Evolutionary conservation across 2,888 invertebrate genomes (phyloP).

Genomic region (Campoplex nolae): DNA sequence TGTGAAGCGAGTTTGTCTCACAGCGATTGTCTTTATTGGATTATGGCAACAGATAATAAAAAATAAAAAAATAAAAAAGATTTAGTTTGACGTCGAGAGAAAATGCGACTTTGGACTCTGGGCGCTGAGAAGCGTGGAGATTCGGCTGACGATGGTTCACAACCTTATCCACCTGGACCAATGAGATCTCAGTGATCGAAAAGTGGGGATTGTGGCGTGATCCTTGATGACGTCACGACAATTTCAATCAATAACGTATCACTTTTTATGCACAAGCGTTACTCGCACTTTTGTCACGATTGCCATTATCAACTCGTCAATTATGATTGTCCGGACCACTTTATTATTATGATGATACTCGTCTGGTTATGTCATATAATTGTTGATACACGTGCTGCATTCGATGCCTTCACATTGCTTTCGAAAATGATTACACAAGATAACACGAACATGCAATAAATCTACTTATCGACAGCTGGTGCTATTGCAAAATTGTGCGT

Average conservation of each 20-base stretch:
- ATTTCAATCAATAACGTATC: slow-evolving; percentile 68
- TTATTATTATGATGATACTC: slow-evolving; percentile 25
- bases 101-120: slow-evolving; percentile 65
- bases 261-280: slow-evolving; percentile 23
- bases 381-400: slow-evolving; percentile 48
- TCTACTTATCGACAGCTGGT: slow-evolving; percentile 25
- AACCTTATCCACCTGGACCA: slow-evolving; percentile 79
- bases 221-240: slow-evolving; percentile 82
- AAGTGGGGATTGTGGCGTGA: slow-evolving; percentile 84
- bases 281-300: slow-evolving; percentile 19
- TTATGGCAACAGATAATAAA: slow-evolving; percentile 5
- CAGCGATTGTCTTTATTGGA: slow-evolving; percentile 36
- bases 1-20: background rate
- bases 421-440: background rate
- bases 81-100: slow-evolving; percentile 51
- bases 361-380: slow-evolving; percentile 34
- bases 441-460: background rate
- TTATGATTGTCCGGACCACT: slow-evolving; percentile 12
- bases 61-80: background rate
- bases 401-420: slow-evolving; percentile 14
- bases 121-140: slow-evolving; percentile 52
- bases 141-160: slow-evolving; percentile 66
- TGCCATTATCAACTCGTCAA: slow-evolving; percentile 26
- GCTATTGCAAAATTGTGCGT: background rate
- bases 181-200: slow-evolving; percentile 74